Evolutionary conservation across 30 jellyfish, hydroid and myxozoan genomes (phyloP).

Genomic region (Pseudorhiza aurosa): DNA sequence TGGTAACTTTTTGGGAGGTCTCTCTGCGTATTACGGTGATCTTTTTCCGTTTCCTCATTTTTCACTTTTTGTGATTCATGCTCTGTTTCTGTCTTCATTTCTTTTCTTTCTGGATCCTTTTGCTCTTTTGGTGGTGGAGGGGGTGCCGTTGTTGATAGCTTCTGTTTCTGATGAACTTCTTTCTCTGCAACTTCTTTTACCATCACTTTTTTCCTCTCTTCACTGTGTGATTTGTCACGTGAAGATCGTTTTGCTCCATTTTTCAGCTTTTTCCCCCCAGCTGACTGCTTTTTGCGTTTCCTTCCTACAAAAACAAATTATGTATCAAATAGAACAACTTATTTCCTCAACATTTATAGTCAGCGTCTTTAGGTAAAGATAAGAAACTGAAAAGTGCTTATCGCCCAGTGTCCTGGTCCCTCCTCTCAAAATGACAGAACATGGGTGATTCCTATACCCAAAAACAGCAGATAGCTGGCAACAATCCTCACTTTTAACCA

Average conservation of each 20-base stretch:
- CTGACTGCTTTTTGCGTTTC: conserved; percentile 29
- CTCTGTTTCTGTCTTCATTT: conserved; percentile 52
- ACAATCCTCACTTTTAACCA: too few species aligned
- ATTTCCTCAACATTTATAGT: too few species aligned
- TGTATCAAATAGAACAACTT: too few species aligned
- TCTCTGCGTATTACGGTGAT: conserved; percentile 21
- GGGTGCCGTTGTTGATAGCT: conserved; percentile 23
- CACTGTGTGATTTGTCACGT: conserved; percentile 14
- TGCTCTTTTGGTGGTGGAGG: conserved; percentile 35
- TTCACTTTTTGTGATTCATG: conserved; percentile 31
- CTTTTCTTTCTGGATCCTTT: conserved; percentile 37
- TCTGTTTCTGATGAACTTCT: conserved; percentile 28
- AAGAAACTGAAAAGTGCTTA: too few species aligned
- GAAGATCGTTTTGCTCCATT: conserved; percentile 15
- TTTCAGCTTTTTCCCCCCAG: conserved; percentile 13
- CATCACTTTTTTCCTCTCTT: conserved; percentile 33
- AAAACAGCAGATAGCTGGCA: too few species aligned
- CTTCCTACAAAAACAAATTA: conserved; percentile 13
- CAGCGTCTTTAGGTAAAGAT: too few species aligned
- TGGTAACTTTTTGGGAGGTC: conserved; percentile 73
- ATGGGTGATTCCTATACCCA: too few species aligned
- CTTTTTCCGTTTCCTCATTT: conserved; percentile 22
- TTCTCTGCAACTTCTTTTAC: conserved; percentile 35
- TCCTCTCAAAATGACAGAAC: too few species aligned
- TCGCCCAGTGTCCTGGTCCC: too few species aligned